Evolutionary conservation across 2,797 vertebrate species (phyloP), one percentile per base, ranked within the genome.

Genomic region (Salmo trutta): DNA sequence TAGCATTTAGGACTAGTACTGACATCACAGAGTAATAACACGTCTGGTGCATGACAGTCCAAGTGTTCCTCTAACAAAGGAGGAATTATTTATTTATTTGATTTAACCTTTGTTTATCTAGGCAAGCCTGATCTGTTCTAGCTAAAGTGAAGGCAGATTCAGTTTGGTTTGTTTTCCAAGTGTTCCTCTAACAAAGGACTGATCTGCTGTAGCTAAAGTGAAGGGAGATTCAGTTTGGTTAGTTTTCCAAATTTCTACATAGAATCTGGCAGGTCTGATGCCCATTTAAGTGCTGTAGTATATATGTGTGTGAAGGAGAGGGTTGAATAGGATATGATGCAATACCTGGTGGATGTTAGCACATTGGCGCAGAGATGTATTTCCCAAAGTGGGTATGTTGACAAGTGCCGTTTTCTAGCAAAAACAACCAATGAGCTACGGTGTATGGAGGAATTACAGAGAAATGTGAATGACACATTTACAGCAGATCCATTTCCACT

Each of bases 391-490:
- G 72, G 80, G 82, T 90, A 90, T 89, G 86, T 91, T 84, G 86
- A 91, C 88, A 88, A 88, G 86, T 88, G 84, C 74, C 67, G 75
- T 86, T 89, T 75, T 76, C 77, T 85, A 59, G 51, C 82, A 80
- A 79, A 77, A 87, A 90, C 88, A 90, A 87, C 88, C 87, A 83
- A 90, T 84, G 78, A 85, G 83, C 84, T 86, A 83, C 68, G 75
- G 65, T 85, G 76, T 82, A 75, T 81, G 29, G 80, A 83, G 80
- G 71, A 83, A 82, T 79, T 52, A 82, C 6, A 78, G 41, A 82
- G 80, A 85, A 88, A 81, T 88, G 89, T 90, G 87, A 93, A 92
- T 93, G 92, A 90, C 91, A 92, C 91, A 91, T 93, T 92, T 88
- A 64, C 59, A 88, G 16, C 36, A 21, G 85, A 87, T 78, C 87